A percentile compares a stretch with the other conserved stretches of the same genome.
Evolutionary conservation across 2,888 invertebrate species (phyloP).

Genomic region (Amiota mariae): DNA sequence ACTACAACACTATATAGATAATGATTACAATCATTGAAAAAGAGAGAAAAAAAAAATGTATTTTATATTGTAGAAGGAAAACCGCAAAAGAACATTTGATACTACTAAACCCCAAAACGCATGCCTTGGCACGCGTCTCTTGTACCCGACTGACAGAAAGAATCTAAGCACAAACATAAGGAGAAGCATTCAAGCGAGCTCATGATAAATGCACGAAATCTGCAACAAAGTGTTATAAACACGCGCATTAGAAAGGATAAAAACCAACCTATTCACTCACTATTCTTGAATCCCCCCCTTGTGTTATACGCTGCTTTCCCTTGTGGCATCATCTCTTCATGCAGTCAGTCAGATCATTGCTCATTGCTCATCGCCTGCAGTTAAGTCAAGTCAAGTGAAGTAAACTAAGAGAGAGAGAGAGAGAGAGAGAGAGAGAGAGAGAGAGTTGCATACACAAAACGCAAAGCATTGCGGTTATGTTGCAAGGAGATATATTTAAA

Average conservation of each 20-base stretch:
- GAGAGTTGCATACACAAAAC: not conserved
- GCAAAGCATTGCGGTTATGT: not conserved
- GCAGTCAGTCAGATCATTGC: not conserved
- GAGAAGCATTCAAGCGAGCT: constrained; percentile 38
- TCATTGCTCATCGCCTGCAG: not conserved
- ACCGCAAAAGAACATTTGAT: constrained; percentile 64
- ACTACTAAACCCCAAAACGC: constrained; percentile 65
- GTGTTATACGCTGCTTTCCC: not conserved
- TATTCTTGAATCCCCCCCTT: not conserved
- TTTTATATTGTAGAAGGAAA: too few relatives aligned
- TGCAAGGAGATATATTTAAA: too few relatives aligned
- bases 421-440: not conserved
- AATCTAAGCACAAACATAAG: constrained; percentile 24
- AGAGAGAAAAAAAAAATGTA: constrained; percentile 38
- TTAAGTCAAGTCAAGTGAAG: too few relatives aligned
- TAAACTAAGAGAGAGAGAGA: not conserved
- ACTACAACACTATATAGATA: constrained; percentile 3
- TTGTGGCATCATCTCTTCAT: not conserved
- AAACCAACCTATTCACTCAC: not conserved
- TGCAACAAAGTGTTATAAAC: constrained; percentile 70
- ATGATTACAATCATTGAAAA: not conserved
- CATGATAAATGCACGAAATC: constrained; percentile 69
- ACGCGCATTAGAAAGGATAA: constrained; percentile 56
- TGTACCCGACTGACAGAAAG: constrained; percentile 21
- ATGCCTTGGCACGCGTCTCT: constrained; percentile 60